These are phyloP conservation scores for Nemotelus nigrinus DNA, from an alignment of 2,888 invertebrate genomes.

Conservation along the genomic window DNA sequence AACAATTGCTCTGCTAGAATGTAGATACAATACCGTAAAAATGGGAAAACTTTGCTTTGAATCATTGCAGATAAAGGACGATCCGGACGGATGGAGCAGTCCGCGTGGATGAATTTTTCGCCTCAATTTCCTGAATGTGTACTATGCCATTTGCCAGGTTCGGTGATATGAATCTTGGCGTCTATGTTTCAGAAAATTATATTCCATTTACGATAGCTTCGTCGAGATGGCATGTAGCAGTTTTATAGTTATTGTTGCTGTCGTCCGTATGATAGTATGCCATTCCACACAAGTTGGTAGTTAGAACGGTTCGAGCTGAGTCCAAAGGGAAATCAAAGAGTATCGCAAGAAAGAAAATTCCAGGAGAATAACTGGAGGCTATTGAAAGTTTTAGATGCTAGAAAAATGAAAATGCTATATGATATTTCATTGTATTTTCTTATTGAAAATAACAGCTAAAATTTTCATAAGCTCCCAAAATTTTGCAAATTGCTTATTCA, in stretches of 20 bases:
- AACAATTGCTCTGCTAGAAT: not conserved
- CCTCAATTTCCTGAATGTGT: constrained; percentile 2
- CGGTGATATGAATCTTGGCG: constrained; percentile 12
- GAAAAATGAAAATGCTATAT: no score
- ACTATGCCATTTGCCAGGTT: constrained; percentile 20
- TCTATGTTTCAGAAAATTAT: constrained; percentile 15
- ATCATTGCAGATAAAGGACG: not conserved
- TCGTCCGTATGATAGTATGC: not conserved
- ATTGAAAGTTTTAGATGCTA: no score
- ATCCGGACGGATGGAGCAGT: not conserved
- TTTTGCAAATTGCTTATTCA: no score
- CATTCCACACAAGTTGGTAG: not conserved
- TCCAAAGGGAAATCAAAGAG: no score
- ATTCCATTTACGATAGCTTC: constrained; percentile 28
- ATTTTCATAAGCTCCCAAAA: no score
- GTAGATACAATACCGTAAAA: not conserved
- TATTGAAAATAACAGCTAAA: no score
- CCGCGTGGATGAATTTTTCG: not conserved
- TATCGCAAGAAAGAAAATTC: no score
- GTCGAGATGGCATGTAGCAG: not conserved
- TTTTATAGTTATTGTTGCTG: not conserved
- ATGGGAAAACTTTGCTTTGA: constrained; percentile 20
- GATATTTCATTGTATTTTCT: no score
- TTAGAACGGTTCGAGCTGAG: no score
- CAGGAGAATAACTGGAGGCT: no score